phyloP scores from a whole-genome alignment of 1,140 invertebrate genomes.

The Streblospio benedicti region DNA sequence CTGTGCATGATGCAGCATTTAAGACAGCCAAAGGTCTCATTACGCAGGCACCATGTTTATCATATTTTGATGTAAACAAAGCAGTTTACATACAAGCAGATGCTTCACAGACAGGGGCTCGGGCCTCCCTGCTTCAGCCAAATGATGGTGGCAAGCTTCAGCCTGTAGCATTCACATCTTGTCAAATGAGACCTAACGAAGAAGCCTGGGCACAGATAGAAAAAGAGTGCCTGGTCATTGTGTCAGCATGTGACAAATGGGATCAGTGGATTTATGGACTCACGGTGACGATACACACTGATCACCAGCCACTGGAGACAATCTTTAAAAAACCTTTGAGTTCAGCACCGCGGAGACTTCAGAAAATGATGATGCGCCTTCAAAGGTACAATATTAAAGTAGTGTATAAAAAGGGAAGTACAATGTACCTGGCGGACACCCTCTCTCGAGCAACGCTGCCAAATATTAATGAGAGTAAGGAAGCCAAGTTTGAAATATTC shows the following conservation, averaged over 20 bases:
- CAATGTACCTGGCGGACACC: constrained; percentile 40
- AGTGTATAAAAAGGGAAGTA: constrained; percentile 32
- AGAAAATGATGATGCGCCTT: constrained; percentile 41
- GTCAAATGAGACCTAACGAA: no score
- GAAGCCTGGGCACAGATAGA: constrained; percentile 49
- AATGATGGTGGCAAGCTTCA: constrained; percentile 3
- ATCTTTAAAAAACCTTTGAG: constrained; percentile 30
- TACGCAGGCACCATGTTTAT: no score
- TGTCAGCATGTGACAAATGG: no score
- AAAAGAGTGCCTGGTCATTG: constrained; percentile 48
- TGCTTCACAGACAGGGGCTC: background rate
- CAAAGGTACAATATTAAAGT: constrained; percentile 43
- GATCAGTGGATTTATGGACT: no score
- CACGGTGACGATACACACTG: no score
- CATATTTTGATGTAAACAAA: no score
- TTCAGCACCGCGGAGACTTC: constrained; percentile 26
- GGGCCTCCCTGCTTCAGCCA: constrained; percentile 1
- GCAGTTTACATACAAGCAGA: no score
- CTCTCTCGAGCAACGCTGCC: constrained; percentile 13
- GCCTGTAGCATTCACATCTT: background rate
- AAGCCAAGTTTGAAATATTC: background rate
- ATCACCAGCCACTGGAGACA: constrained; percentile 29
- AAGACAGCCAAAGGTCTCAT: no score
- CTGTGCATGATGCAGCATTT: no score
- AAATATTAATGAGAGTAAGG: background rate